A percentile compares a stretch with the other conserved stretches of the same genome.
phyloP scores from a whole-genome alignment of 2,888 invertebrate genomes.

The Nymphalis urticae region DNA sequence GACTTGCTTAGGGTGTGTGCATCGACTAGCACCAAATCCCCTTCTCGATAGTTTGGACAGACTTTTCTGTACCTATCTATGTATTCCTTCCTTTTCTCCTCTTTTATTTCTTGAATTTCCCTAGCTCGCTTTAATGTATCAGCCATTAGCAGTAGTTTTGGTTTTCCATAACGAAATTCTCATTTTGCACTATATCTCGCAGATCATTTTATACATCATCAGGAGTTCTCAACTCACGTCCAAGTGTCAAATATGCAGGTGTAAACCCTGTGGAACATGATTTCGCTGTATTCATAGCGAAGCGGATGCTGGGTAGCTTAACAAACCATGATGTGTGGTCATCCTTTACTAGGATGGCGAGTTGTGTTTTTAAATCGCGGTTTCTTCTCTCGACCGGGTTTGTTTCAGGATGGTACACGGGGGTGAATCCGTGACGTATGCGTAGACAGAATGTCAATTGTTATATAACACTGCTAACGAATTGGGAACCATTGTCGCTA shows the following conservation, averaged over 20 bases:
- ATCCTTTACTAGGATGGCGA: slow-evolving; percentile 29
- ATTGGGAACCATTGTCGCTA: slow-evolving; percentile 39
- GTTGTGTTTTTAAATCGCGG: slow-evolving; percentile 39
- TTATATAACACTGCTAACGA: slow-evolving; percentile 38
- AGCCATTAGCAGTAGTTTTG: slow-evolving; percentile 20
- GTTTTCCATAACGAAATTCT: slow-evolving; percentile 45
- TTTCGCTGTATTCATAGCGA: slow-evolving; percentile 53
- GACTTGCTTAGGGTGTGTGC: slow-evolving; percentile 31
- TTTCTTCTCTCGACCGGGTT: slow-evolving; percentile 39
- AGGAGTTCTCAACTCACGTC: slow-evolving; percentile 39
- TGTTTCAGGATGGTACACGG: slow-evolving; percentile 35
- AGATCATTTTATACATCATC: slow-evolving; percentile 32
- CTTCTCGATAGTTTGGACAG: slow-evolving; percentile 6
- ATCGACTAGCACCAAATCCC: slow-evolving; percentile 14
- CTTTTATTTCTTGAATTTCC: slow-evolving; percentile 28
- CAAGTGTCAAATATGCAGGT: slow-evolving; percentile 43
- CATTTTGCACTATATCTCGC: slow-evolving; percentile 29
- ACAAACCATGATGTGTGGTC: slow-evolving; percentile 47
- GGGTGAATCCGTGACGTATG: slow-evolving; percentile 43
- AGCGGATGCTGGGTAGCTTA: slow-evolving; percentile 50
- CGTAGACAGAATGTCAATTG: slow-evolving; percentile 40
- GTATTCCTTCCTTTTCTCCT: slow-evolving; percentile 29
- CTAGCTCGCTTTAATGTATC: slow-evolving; percentile 22
- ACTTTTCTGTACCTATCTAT: slow-evolving; percentile 11
- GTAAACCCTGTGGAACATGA: slow-evolving; percentile 30